Evolutionary conservation across 2,113 vertebrate species (phyloP).

Genomic region (Elephantulus edwardii): DNA sequence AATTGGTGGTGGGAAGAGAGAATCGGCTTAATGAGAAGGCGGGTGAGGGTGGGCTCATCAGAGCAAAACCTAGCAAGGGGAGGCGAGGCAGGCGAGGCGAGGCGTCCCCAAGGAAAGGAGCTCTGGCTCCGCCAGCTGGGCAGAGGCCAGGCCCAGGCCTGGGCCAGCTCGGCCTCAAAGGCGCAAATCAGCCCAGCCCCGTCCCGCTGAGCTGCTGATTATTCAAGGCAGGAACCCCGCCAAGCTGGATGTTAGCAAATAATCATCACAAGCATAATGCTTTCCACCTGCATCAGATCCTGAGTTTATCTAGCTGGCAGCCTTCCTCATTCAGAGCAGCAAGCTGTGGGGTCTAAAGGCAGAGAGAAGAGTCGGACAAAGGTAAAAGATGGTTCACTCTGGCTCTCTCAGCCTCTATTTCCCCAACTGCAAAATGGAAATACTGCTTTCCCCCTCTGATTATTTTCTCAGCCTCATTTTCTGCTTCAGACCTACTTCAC

Average conservation of each 20-base stretch:
- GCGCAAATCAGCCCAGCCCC: no score
- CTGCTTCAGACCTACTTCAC: no score
- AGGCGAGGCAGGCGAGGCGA: no score
- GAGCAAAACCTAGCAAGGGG: not conserved
- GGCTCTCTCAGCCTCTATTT: not conserved
- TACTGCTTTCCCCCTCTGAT: not conserved
- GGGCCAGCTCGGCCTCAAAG: not conserved
- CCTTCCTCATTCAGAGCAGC: not conserved
- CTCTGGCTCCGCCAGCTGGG: no score
- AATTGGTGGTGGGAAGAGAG: no score
- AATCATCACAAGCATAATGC: not conserved
- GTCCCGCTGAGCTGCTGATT: constrained; percentile 52
- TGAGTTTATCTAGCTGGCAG: not conserved
- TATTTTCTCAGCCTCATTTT: not conserved
- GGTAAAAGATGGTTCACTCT: not conserved
- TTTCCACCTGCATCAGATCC: not conserved
- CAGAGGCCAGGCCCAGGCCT: not conserved
- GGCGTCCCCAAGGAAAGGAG: rapidly evolving
- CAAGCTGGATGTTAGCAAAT: not conserved
- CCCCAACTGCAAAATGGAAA: not conserved
- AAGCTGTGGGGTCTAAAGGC: not conserved
- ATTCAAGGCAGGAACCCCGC: not conserved
- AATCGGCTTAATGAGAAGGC: constrained; percentile 57
- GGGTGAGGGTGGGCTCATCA: not conserved
- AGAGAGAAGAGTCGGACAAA: not conserved